Evolutionary conservation across 2,113 vertebrate species (phyloP).

Genomic region (Columba janthina): DNA sequence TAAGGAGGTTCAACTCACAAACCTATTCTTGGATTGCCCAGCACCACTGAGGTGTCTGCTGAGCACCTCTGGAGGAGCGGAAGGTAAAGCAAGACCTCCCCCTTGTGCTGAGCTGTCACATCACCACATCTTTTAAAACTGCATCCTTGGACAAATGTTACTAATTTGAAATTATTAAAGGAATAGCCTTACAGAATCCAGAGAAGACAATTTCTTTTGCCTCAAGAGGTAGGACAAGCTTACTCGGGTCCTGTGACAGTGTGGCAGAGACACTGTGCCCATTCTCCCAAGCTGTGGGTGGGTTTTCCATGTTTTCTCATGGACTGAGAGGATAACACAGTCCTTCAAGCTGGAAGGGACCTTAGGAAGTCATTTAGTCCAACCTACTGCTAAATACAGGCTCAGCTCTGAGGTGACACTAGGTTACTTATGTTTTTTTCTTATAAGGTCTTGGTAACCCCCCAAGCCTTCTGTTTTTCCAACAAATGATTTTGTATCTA

Average conservation of each 20-base stretch:
- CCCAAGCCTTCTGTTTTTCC: background rate
- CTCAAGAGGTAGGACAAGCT: background rate
- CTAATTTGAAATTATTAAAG: background rate
- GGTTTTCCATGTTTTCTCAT: background rate
- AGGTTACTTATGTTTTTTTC: background rate
- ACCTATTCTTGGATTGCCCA: background rate
- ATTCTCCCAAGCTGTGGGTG: background rate
- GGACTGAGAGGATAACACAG: background rate
- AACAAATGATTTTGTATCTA: background rate
- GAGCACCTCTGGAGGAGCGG: background rate
- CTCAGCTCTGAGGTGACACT: background rate
- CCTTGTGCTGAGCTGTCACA: conserved; percentile 11
- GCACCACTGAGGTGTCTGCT: background rate
- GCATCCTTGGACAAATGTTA: background rate
- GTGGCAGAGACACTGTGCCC: rapidly evolving
- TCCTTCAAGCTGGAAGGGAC: background rate
- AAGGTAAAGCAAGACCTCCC: background rate
- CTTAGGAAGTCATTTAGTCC: background rate
- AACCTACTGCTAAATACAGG: background rate
- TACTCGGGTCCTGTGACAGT: background rate
- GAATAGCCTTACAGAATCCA: background rate
- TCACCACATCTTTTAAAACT: background rate
- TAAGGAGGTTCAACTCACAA: background rate
- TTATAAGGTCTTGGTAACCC: background rate
- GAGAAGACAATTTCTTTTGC: background rate